These are phyloP conservation scores for Folsomia manolachei DNA, from an alignment of 2,888 invertebrate genomes.

Conservation along the genomic window DNA sequence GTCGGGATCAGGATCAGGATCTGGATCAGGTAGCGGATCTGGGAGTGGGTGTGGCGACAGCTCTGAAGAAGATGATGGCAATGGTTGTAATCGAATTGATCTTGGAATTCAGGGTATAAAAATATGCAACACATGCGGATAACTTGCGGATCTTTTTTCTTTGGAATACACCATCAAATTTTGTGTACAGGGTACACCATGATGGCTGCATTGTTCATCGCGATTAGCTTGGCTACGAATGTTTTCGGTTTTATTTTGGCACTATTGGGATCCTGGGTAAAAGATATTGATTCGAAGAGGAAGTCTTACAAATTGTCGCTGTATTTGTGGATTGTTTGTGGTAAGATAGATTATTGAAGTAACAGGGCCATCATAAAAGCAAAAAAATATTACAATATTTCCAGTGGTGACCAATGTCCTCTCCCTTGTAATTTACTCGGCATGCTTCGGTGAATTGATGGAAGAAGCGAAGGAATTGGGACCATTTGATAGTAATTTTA, in stretches of 20 bases:
- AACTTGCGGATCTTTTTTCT: background rate
- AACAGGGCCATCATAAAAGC: slow-evolving; percentile 1
- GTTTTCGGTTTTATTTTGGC: slow-evolving; percentile 38
- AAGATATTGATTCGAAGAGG: slow-evolving; percentile 45
- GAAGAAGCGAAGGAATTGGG: slow-evolving; percentile 32
- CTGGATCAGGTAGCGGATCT: background rate
- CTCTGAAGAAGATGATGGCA: slow-evolving; percentile 18
- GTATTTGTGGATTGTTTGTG: slow-evolving; percentile 37
- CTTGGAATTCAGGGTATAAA: slow-evolving; percentile 42
- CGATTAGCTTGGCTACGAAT: slow-evolving; percentile 35
- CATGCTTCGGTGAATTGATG: slow-evolving; percentile 35
- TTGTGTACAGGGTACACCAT: slow-evolving; percentile 38
- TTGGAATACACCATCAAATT: too few relatives aligned
- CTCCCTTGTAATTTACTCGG: slow-evolving; percentile 33
- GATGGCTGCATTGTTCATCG: slow-evolving; percentile 33
- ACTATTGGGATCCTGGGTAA: slow-evolving; percentile 41
- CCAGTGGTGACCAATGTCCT: slow-evolving; percentile 35
- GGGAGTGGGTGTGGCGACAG: background rate
- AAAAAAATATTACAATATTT: background rate
- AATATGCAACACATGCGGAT: background rate
- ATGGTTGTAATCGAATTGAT: slow-evolving; percentile 35
- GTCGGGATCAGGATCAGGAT: background rate
- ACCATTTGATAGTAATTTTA: slow-evolving; percentile 30
- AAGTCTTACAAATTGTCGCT: slow-evolving; percentile 42
- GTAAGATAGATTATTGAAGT: slow-evolving; percentile 27